phyloP scores from a whole-genome alignment of 2,797 vertebrate species.

The Sphaeramia orbicularis region DNA sequence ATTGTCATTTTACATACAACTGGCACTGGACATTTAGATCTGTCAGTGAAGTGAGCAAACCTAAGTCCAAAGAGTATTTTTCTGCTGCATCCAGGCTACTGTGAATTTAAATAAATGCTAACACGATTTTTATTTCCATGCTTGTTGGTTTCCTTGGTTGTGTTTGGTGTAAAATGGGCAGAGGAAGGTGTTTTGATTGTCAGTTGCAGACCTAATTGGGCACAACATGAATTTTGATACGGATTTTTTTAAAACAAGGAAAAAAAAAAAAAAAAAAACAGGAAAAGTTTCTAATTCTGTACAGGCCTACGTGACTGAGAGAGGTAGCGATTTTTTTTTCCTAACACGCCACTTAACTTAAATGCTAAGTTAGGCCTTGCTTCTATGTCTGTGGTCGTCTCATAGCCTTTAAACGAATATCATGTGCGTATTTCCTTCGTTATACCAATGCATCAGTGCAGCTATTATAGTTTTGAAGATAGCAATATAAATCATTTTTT shows the following conservation, averaged over 20 bases:
- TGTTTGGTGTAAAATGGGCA: slow-evolving; percentile 71
- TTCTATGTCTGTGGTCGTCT: slow-evolving; percentile 67
- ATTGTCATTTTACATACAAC: slow-evolving; percentile 78
- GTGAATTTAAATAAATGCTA: slow-evolving; percentile 95
- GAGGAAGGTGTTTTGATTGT: slow-evolving; percentile 63
- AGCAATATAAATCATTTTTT: slow-evolving; percentile 86
- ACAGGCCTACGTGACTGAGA: slow-evolving; percentile 52
- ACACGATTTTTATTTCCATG: slow-evolving; percentile 87
- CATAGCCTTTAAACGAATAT: slow-evolving; percentile 68
- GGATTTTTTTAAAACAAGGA: slow-evolving; percentile 38
- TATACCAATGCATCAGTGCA: slow-evolving; percentile 76
- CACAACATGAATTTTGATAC: slow-evolving; percentile 74
- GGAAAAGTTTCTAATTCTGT: slow-evolving; percentile 53
- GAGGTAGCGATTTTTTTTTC: slow-evolving; percentile 50
- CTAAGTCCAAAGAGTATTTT: slow-evolving; percentile 99
- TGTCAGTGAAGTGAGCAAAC: slow-evolving; percentile 86
- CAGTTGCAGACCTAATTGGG: slow-evolving; percentile 69
- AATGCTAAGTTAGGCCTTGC: slow-evolving; percentile 68
- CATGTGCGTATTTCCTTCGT: slow-evolving; percentile 56
- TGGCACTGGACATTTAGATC: slow-evolving; percentile 87
- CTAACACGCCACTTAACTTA: slow-evolving; percentile 67
- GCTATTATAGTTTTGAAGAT: slow-evolving; percentile 82
- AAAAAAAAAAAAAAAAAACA: slow-evolving; percentile 37
- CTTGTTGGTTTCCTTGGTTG: slow-evolving; percentile 78
- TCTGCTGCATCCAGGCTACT: slow-evolving; percentile 99